phyloP scores from a whole-genome alignment of 2,113 vertebrate species.

The Eulacestoma nigropectus region DNA sequence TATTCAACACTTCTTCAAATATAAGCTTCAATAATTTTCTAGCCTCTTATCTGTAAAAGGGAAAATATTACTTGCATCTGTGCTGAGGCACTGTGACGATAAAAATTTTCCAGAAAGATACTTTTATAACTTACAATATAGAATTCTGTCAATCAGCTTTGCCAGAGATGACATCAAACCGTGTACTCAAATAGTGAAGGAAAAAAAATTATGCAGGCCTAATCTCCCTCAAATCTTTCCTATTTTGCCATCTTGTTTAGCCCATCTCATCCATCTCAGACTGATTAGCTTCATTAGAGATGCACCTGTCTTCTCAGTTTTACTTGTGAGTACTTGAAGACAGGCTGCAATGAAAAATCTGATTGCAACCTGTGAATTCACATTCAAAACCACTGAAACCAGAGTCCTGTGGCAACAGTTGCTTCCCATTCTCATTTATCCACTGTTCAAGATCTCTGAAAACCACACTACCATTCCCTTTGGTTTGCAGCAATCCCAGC shows the following conservation, averaged over 20 bases:
- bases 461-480: background rate
- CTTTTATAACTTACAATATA: background rate
- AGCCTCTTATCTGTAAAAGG: background rate
- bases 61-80: background rate
- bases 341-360: background rate
- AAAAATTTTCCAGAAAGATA: background rate
- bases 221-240: background rate
- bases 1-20: background rate
- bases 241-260: background rate
- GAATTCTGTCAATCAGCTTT: slow-evolving; percentile 1
- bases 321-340: background rate
- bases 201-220: background rate
- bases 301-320: background rate
- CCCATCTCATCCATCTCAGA: background rate
- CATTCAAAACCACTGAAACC: background rate
- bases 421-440: background rate
- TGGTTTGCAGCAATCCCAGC: slow-evolving; percentile 2
- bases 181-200: background rate
- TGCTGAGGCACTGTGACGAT: background rate
- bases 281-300: background rate
- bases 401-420: background rate
- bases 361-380: background rate
- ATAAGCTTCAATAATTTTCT: background rate
- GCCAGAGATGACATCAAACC: background rate
- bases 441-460: background rate